These are phyloP conservation scores for Notolepis coatsorum DNA, from an alignment of 2,797 vertebrate species.

Conservation along the genomic window DNA sequence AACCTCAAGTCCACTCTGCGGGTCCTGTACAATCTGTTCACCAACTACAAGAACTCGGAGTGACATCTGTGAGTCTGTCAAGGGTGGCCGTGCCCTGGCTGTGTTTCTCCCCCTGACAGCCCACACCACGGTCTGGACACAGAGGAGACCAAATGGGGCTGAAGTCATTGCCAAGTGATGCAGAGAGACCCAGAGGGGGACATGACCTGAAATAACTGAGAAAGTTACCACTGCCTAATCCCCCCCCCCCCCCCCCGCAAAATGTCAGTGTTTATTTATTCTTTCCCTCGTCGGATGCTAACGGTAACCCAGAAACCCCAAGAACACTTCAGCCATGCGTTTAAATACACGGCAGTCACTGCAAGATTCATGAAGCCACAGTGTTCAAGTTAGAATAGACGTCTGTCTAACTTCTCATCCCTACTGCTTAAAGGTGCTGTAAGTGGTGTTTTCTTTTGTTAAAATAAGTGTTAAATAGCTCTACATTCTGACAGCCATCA, in stretches of 20 bases:
- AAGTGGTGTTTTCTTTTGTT: no score
- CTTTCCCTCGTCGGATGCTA: conserved; percentile 42
- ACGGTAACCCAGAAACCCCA: conserved; percentile 42
- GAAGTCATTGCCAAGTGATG: conserved; percentile 49
- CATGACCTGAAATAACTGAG: conserved; percentile 25
- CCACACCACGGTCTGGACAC: conserved; percentile 45
- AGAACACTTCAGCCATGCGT: conserved; percentile 54
- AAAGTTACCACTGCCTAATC: no score
- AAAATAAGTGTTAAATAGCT: no score
- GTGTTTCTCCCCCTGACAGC: conserved; percentile 6
- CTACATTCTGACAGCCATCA: no score
- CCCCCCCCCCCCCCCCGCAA: no score
- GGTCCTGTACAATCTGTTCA: conserved; percentile 97
- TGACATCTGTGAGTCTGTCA: conserved; percentile 73
- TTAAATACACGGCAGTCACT: conserved; percentile 31
- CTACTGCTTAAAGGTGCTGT: no score
- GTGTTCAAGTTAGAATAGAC: conserved; percentile 23
- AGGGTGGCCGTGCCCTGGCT: conserved; percentile 13
- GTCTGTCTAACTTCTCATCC: conserved; percentile 3
- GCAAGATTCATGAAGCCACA: conserved; percentile 21
- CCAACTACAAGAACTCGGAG: conserved; percentile 95
- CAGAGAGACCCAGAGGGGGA: conserved; percentile 37
- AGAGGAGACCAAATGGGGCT: conserved; percentile 50
- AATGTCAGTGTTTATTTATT: conserved; percentile 75
- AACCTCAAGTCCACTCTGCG: conserved; percentile 96